Conservation (phyloP, 2,797 vertebrate species). For the Manis pentadactyla region DNA sequence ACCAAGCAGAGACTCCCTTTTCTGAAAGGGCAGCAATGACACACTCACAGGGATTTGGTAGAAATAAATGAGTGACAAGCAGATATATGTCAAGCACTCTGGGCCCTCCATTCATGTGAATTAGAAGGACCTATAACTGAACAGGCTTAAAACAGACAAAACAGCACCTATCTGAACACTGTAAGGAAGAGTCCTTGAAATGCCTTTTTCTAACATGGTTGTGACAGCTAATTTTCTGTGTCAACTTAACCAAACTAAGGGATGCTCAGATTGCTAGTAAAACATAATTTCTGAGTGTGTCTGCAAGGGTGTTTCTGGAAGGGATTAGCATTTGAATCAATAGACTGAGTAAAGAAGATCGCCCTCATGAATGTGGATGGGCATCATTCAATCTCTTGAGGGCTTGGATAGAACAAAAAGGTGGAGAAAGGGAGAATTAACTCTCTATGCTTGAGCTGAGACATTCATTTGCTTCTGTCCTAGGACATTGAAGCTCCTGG, state of each 20-base stretch:
- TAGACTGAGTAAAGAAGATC: not conserved
- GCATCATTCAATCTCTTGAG: not conserved
- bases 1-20: conserved; percentile 81
- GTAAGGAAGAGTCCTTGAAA: not conserved
- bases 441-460: not conserved
- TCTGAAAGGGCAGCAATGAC: conserved; percentile 75
- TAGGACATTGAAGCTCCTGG: not conserved
- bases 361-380: not conserved
- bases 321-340: not conserved
- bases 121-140: not conserved
- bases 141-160: not conserved
- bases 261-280: not conserved
- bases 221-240: not conserved
- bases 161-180: not conserved
- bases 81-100: not conserved
- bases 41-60: conserved; percentile 65
- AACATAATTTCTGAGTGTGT: not conserved
- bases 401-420: not conserved
- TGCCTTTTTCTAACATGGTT: not conserved
- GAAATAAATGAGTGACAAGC: conserved; percentile 34
- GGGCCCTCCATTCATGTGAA: not conserved
- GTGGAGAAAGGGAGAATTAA: not conserved
- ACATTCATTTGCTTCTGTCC: not conserved
- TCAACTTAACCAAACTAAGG: not conserved
- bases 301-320: not conserved